phyloP scores from a whole-genome alignment of 1,140 invertebrate species.

The Xylocopa sonorina region DNA sequence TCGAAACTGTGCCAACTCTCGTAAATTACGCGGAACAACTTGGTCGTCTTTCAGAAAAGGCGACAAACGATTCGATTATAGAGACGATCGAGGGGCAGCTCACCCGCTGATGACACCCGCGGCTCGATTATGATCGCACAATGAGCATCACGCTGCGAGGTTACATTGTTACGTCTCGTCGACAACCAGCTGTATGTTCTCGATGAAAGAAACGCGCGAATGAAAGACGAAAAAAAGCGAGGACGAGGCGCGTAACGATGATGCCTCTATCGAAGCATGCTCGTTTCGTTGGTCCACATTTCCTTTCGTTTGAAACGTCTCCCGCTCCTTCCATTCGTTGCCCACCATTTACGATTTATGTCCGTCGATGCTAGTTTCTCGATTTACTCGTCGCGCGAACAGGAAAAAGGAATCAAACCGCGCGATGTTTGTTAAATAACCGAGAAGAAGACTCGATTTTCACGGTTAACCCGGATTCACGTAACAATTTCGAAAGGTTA shows the following conservation, averaged over 20 bases:
- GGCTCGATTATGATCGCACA: constrained; percentile 67
- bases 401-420: neutral
- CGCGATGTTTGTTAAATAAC: neutral
- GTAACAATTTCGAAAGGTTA: constrained; percentile 52
- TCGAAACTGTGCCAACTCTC: too few relatives aligned
- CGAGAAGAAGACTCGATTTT: constrained; percentile 7
- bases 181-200: constrained; percentile 63
- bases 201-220: constrained; percentile 17
- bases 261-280: neutral
- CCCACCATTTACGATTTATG: neutral
- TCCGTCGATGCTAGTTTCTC: too few relatives aligned
- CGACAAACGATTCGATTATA: constrained; percentile 37
- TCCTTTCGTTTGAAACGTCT: neutral
- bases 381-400: neutral
- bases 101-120: constrained; percentile 39
- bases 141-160: constrained; percentile 63
- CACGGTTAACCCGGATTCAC: constrained; percentile 28
- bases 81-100: constrained; percentile 10
- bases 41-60: neutral
- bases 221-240: too few relatives aligned
- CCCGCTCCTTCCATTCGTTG: neutral
- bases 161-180: constrained; percentile 55
- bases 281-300: neutral
- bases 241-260: constrained; percentile 32
- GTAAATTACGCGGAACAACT: neutral